phyloP scores from a whole-genome alignment of 2,888 invertebrate genomes.

The Heliconius erato region DNA sequence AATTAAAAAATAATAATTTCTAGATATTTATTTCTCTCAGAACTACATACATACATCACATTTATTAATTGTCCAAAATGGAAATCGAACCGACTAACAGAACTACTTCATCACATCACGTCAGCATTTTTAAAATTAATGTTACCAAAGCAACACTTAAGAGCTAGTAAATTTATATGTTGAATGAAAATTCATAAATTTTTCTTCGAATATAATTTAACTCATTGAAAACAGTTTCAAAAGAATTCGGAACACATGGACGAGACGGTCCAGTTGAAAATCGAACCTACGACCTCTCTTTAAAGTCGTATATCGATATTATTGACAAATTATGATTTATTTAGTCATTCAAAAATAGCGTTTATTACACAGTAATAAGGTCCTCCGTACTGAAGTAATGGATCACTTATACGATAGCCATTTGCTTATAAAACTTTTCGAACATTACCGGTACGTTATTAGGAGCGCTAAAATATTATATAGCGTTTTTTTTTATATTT shows the following conservation, averaged over 20 bases:
- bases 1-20: no score
- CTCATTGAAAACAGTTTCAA: conserved; percentile 32
- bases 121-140: conserved; percentile 31
- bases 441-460: conserved; percentile 53
- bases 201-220: conserved; percentile 37
- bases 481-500: background rate
- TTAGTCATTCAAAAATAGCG: conserved; percentile 30
- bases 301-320: conserved; percentile 13
- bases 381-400: conserved; percentile 35
- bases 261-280: background rate
- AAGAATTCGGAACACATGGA: conserved; percentile 31
- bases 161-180: conserved; percentile 32
- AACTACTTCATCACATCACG: background rate
- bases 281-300: background rate
- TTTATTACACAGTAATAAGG: conserved; percentile 30
- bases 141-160: conserved; percentile 22
- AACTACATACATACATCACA: background rate
- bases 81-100: background rate
- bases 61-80: background rate
- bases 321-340: conserved; percentile 2
- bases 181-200: conserved; percentile 41
- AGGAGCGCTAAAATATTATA: conserved; percentile 52
- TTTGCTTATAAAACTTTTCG: conserved; percentile 57
- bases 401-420: conserved; percentile 51
- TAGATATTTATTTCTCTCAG: no score